These are phyloP conservation scores for Venusia cambrica DNA, from an alignment of 2,888 invertebrate species.

Conservation along the genomic window DNA sequence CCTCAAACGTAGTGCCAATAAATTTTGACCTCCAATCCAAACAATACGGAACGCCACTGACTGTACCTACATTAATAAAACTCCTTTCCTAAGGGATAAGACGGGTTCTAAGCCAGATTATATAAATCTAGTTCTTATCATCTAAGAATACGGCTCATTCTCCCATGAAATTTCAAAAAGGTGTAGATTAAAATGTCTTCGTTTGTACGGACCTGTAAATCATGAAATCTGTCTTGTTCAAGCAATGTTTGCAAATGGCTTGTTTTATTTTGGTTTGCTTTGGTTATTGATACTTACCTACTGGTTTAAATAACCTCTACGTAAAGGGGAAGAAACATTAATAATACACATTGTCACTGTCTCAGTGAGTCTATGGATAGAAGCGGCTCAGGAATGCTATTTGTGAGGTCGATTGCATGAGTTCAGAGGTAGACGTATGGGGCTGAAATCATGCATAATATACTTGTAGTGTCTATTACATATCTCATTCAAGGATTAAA, in stretches of 20 bases:
- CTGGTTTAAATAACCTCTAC: too few relatives aligned
- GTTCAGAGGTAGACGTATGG: too few relatives aligned
- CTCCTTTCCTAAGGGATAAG: slow-evolving; percentile 27
- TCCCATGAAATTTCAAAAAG: slow-evolving; percentile 16
- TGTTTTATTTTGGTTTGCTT: slow-evolving; percentile 22
- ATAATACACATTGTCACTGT: too few relatives aligned
- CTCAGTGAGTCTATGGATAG: too few relatives aligned
- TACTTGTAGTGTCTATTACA: too few relatives aligned
- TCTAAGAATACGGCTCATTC: slow-evolving; percentile 4
- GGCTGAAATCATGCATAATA: too few relatives aligned
- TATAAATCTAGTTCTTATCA: slow-evolving; percentile 20
- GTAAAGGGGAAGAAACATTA: too few relatives aligned
- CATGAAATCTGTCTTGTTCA: slow-evolving; percentile 28
- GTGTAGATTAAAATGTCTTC: slow-evolving; percentile 19
- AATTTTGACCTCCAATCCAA: slow-evolving; percentile 33
- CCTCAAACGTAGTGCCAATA: slow-evolving; percentile 28
- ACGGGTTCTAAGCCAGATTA: slow-evolving; percentile 10
- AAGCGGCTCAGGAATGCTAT: too few relatives aligned
- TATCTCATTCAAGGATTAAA: too few relatives aligned
- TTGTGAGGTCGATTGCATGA: too few relatives aligned
- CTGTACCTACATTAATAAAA: slow-evolving; percentile 33
- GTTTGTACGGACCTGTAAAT: slow-evolving; percentile 28
- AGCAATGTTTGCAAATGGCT: slow-evolving; percentile 33
- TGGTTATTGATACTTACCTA: slow-evolving; percentile 11
- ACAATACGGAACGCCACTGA: slow-evolving; percentile 32